A percentile compares a stretch with the other conserved stretches of the same genome.
These are phyloP conservation scores for Helostoma temminkii DNA, from an alignment of 2,797 vertebrate genomes.

Conservation along the genomic window DNA sequence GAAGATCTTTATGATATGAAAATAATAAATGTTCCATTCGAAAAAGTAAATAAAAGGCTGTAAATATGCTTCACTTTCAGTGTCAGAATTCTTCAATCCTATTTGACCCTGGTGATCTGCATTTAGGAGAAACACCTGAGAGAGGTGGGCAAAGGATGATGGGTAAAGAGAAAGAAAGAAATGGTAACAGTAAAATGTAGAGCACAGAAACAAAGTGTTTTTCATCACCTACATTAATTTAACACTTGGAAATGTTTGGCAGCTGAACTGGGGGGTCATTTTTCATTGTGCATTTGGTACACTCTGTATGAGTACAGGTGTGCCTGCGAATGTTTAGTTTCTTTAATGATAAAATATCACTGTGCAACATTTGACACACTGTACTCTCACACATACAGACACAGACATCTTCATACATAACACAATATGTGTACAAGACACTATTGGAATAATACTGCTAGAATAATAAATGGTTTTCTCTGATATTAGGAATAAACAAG, in stretches of 20 bases:
- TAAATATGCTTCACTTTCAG: too few relatives aligned
- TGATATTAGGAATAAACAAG: slow-evolving; percentile 31
- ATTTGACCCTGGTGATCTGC: not conserved
- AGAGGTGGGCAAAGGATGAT: not conserved
- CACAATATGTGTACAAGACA: not conserved
- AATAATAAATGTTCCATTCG: not conserved
- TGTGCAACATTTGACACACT: slow-evolving; percentile 9
- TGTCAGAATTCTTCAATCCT: not conserved
- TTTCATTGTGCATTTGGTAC: slow-evolving; percentile 22
- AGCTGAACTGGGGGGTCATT: slow-evolving; percentile 34
- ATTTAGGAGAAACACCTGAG: not conserved
- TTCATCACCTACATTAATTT: slow-evolving; percentile 33
- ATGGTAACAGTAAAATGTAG: not conserved
- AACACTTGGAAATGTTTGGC: slow-evolving; percentile 51
- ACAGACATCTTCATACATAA: not conserved
- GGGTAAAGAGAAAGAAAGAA: not conserved
- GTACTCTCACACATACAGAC: not conserved
- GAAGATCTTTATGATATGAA: not conserved
- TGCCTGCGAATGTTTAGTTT: not conserved
- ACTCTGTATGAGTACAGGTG: slow-evolving; percentile 1
- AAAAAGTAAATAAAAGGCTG: not conserved
- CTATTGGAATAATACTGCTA: not conserved
- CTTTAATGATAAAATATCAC: slow-evolving; percentile 1
- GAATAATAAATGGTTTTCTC: slow-evolving; percentile 24
- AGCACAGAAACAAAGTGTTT: not conserved